Evolutionary conservation across 2,113 vertebrate genomes (phyloP).

Genomic region (Esox niger): DNA sequence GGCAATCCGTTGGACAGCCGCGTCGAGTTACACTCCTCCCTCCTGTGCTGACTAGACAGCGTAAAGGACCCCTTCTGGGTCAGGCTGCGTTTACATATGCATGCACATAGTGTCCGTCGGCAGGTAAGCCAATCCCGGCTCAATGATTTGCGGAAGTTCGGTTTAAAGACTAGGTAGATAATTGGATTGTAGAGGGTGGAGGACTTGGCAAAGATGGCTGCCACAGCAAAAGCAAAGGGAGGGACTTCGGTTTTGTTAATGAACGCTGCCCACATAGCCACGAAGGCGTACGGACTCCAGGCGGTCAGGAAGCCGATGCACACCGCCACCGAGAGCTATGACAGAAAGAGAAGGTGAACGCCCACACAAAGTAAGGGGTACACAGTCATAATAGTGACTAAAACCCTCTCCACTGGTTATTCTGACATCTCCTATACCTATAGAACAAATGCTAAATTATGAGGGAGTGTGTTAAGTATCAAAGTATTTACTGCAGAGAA

Average conservation of each 20-base stretch:
- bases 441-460: too few species aligned
- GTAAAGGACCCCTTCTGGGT: slow-evolving; percentile 44
- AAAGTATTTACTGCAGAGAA: too few species aligned
- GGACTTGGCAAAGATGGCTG: slow-evolving; percentile 79
- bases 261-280: slow-evolving; percentile 78
- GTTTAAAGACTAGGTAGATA: slow-evolving; percentile 79
- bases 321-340: slow-evolving; percentile 77
- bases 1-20: slow-evolving; percentile 64
- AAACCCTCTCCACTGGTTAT: not conserved
- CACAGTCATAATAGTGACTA: not conserved
- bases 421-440: not conserved
- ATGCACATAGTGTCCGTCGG: slow-evolving; percentile 51
- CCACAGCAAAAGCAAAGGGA: slow-evolving; percentile 75
- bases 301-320: slow-evolving; percentile 81
- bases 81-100: slow-evolving; percentile 33
- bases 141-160: slow-evolving; percentile 77
- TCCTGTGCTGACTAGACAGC: slow-evolving; percentile 34
- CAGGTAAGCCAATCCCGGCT: slow-evolving; percentile 60
- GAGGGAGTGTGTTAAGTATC: too few species aligned
- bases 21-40: slow-evolving; percentile 60
- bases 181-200: slow-evolving; percentile 82
- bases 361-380: not conserved
- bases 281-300: slow-evolving; percentile 81
- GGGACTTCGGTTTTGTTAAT: slow-evolving; percentile 66
- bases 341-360: slow-evolving; percentile 24